phyloP scores from a whole-genome alignment of 2,113 vertebrate genomes.

The Oryzias woworae region DNA sequence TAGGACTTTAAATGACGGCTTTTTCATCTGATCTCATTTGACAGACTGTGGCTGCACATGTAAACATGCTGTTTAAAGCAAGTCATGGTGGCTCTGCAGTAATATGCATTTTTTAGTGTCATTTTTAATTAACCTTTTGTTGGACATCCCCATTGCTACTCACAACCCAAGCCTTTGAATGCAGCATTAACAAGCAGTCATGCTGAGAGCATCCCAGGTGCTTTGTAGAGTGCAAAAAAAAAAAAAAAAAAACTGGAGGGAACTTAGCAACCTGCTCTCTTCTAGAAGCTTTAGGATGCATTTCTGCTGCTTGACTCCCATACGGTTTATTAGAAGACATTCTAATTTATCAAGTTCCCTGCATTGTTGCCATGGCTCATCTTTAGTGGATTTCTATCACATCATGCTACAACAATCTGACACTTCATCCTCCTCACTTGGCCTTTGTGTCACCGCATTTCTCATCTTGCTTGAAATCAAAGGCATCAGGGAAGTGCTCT shows the following conservation, averaged over 20 bases:
- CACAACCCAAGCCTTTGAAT: constrained; percentile 54
- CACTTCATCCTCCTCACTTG: constrained; percentile 6
- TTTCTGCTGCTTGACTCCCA: constrained; percentile 41
- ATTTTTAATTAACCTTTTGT: constrained; percentile 53
- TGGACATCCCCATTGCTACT: constrained; percentile 48
- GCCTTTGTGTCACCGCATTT: constrained; percentile 11
- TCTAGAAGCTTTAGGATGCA: constrained; percentile 38
- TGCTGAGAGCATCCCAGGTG: constrained; percentile 50
- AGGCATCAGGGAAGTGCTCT: constrained; percentile 35
- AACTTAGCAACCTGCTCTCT: constrained; percentile 45
- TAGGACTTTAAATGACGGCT: background rate
- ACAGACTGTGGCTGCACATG: constrained; percentile 4
- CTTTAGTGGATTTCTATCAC: constrained; percentile 28
- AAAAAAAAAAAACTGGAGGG: constrained; percentile 29
- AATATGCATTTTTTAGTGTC: constrained; percentile 48
- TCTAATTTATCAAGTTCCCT: constrained; percentile 23
- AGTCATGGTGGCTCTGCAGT: constrained; percentile 15
- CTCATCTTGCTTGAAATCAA: constrained; percentile 42
- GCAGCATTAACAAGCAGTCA: constrained; percentile 56
- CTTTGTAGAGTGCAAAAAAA: constrained; percentile 49
- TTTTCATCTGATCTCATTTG: constrained; percentile 6
- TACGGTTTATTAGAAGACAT: constrained; percentile 42
- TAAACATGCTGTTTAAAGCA: no score
- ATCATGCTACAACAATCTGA: constrained; percentile 31
- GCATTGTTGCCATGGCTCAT: constrained; percentile 42